Evolutionary conservation across 2,797 vertebrate species (phyloP).

Genomic region (Tamandua tetradactyla): DNA sequence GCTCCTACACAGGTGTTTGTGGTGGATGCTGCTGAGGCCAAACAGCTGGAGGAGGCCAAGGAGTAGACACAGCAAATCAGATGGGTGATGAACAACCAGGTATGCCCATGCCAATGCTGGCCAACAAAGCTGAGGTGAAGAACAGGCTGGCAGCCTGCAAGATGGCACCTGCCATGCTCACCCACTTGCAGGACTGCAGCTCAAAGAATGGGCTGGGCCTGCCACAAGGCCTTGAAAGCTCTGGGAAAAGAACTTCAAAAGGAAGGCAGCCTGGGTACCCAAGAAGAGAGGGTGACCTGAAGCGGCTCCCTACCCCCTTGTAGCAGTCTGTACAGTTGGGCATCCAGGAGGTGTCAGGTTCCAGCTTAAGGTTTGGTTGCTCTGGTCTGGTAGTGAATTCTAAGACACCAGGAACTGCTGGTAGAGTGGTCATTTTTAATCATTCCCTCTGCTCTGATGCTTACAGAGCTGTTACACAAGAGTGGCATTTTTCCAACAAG

Average conservation of each 20-base stretch:
- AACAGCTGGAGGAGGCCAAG: conserved; percentile 85
- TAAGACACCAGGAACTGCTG: too few species aligned
- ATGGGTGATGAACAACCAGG: conserved; percentile 92
- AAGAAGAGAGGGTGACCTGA: conserved; percentile 88
- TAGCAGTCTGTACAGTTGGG: conserved; percentile 17
- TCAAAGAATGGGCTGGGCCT: conserved; percentile 92
- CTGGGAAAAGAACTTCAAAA: conserved; percentile 93
- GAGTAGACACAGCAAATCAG: conserved; percentile 88
- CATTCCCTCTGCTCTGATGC: too few species aligned
- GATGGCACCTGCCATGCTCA: conserved; percentile 87
- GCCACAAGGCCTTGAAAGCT: conserved; percentile 91
- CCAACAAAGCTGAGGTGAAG: conserved; percentile 93
- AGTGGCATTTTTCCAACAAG: too few species aligned
- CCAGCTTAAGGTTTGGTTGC: too few species aligned
- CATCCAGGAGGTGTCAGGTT: not conserved
- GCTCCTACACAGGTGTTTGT: conserved; percentile 92
- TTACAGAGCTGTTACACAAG: too few species aligned
- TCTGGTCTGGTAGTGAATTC: too few species aligned
- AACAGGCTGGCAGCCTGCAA: conserved; percentile 90
- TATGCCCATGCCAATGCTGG: conserved; percentile 90
- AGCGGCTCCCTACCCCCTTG: not conserved
- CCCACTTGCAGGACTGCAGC: conserved; percentile 92
- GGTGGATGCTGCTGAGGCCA: conserved; percentile 90
- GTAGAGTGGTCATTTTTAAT: too few species aligned
- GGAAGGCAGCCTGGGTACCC: conserved; percentile 88